Conservation (phyloP, 2,888 invertebrate genomes). For the Tenthredo scrophulariae region DNA sequence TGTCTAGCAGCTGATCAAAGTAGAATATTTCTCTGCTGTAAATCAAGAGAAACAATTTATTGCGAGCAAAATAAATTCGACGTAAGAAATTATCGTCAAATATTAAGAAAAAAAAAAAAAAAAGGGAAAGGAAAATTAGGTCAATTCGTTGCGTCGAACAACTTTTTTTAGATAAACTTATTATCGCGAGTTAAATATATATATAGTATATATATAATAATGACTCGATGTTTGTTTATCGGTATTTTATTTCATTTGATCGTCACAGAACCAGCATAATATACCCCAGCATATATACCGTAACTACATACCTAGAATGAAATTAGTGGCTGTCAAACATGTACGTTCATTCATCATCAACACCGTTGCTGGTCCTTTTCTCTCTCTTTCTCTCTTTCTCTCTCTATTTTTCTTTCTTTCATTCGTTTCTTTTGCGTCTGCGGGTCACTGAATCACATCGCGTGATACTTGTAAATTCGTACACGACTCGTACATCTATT, state of each 20-base stretch:
- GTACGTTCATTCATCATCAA: conserved; percentile 1
- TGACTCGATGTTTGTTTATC: not conserved
- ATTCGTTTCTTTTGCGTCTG: not conserved
- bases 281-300: not conserved
- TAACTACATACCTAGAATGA: not conserved
- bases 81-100: no score
- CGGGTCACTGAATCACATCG: not conserved
- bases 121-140: no score
- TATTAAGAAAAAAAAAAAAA: no score
- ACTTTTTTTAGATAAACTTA: no score
- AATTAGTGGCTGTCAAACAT: conserved; percentile 28
- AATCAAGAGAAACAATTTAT: not conserved
- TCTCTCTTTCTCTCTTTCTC: not conserved
- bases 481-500: not conserved
- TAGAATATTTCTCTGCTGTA: not conserved
- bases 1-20: not conserved
- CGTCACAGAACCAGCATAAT: not conserved
- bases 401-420: not conserved
- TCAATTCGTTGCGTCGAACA: no score
- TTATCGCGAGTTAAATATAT: not conserved
- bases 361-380: not conserved
- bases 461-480: not conserved
- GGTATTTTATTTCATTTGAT: not conserved
- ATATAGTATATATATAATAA: not conserved
- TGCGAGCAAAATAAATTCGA: not conserved